Base-by-base conservation (phyloP, 1,140 invertebrate species). In the Bombus ignitus region DNA sequence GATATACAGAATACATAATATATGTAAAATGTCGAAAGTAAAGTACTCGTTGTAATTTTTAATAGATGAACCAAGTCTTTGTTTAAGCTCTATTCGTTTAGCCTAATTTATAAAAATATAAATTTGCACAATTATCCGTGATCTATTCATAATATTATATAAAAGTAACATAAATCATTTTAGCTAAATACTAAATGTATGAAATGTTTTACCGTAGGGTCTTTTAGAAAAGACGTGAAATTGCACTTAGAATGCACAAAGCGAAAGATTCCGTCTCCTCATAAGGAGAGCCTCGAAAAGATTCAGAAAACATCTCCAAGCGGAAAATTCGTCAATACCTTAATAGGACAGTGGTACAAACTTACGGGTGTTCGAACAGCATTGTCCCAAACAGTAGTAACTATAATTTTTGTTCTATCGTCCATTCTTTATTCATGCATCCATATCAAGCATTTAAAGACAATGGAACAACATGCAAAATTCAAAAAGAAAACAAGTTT, bases 341-440 rank as follows among this genome's bases (percentile, higher is more conserved):
- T 89, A 35, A 85, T 90, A 76, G 53, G 15, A 44, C 87, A 91
- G 74, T 91, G 87, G 83, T 72, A 72, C 28, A 89, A 81, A 2
- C 74, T 72, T 39, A 85, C 71, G 2, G 89, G 85, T 39, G 70
- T 35, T 1, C 71, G 81, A 32, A 71, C 68, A 35, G n/a, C 74
- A 13, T 32, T 81, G 1, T 53, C 42, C 1, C 85, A 87, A 62
- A 9, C 62, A 59, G n/a, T n/a, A 87, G 32, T 37, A 81, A 88
- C 59, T 18, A 37, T 25, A 72, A 39, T 32, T 42, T 35, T 62
- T 62, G 39, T n/a, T 39, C 4, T 39, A 22, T n/a, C 28, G 28
- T n/a, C 2, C 10, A n/a, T n/a, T 62, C 28, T 62, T 62, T 62
- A n/a, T n/a, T 53, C 47, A 22, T 53, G 18, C 18, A 53, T 22